Base-by-base conservation (phyloP, 2,888 invertebrate genomes). In the Heliconius erato region DNA sequence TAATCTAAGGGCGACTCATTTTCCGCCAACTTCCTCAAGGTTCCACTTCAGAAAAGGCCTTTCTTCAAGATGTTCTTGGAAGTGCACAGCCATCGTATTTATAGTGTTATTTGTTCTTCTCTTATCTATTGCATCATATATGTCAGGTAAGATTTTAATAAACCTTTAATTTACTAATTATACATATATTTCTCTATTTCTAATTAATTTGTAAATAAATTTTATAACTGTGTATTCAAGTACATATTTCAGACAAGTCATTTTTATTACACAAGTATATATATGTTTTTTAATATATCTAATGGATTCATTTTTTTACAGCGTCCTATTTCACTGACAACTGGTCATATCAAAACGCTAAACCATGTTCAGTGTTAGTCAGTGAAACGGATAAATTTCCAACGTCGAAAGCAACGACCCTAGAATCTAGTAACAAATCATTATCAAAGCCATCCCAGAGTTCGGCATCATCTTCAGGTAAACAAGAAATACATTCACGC, bases 11-110 rank as follows among this genome's bases (percentile, higher is more conserved):
- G 97, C 97, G 86, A 97, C 97, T 89, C 98, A 98, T 94, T 98
- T 98, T 91, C 97, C 97, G 86, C 97, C 96, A 71, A 96, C 97
- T 40, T 96, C 97, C 87, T 97, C 98, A 88, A 97, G 98, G 89
- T 98, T 98, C 96, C 98, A 98, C 94, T 98, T 98, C 94, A 97
- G 98, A 92, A 98, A 98, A 96, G 98, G 98, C 88, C 96, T 98
- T 89, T 97, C 98, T 82, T 98, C 98, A 88, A 97, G 97, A 89
- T 99, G 99, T 95, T 98, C 98, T 86, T 99, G 99, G 98, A 98
- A 98, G 94, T 98, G 99, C 95, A 97, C 98, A 88, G 98, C 99
- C 86, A 98, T 99, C 91, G 97, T 98, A 87, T 98, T 98, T 92
- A 98, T 98, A 91, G 97, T 98, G 94, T 97, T 98, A 89, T 97